Conservation (phyloP, 2,113 vertebrate genomes). For the Pachypanchax playfairii region DNA sequence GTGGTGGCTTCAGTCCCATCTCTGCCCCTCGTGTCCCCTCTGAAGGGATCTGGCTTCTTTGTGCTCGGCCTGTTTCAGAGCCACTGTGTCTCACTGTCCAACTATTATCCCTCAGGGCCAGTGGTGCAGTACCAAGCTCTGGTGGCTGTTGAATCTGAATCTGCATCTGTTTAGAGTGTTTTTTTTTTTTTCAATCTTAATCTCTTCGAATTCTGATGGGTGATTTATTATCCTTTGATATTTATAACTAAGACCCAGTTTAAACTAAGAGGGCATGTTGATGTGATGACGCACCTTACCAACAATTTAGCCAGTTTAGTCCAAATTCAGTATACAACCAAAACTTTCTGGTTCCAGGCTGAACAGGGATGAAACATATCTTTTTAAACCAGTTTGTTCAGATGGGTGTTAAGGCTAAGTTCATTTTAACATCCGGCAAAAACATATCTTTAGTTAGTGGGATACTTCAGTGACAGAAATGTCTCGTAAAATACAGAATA, state of each 20-base stretch:
- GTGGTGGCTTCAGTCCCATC: conserved; percentile 4
- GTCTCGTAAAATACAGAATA: neutral
- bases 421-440: conserved; percentile 11
- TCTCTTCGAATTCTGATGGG: conserved; percentile 37
- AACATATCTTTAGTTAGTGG: neutral
- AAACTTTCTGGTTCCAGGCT: conserved; percentile 26
- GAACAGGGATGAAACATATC: conserved; percentile 31
- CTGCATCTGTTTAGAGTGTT: conserved; percentile 40
- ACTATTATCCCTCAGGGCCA: conserved; percentile 17
- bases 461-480: neutral
- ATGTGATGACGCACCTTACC: conserved; percentile 5
- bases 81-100: conserved; percentile 2
- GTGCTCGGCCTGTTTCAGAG: conserved; percentile 53
- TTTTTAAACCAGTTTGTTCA: conserved; percentile 7
- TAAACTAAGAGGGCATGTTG: conserved; percentile 15
- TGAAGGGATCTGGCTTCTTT: conserved; percentile 34
- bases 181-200: too few species aligned
- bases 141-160: conserved; percentile 26
- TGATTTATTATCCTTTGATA: conserved; percentile 54
- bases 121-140: conserved; percentile 11
- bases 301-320: conserved; percentile 8
- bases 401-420: conserved; percentile 10
- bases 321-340: conserved; percentile 21
- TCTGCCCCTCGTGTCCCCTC: conserved; percentile 13
- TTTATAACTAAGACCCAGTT: neutral